Evolutionary conservation across 2,888 invertebrate genomes (phyloP), one percentile per base, ranked within the genome.

Genomic region (Synanthedon vespiformis): DNA sequence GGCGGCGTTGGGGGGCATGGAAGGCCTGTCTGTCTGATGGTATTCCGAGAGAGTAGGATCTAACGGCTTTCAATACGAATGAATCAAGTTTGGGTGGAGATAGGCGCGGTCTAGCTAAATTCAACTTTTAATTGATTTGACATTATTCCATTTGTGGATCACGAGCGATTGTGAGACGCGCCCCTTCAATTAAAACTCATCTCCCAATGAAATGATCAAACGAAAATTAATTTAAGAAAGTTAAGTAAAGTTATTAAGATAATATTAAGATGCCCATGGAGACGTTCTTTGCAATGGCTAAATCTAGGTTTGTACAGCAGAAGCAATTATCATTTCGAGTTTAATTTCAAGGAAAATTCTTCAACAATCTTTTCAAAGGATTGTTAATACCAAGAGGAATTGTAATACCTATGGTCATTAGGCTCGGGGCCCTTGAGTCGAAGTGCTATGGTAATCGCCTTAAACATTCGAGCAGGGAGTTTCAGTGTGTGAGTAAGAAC

Each of bases 71-170:
- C 73, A 71, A 68, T 74, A 74, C 75, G 81, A 81, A 82, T 80
- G 81, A 81, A 80, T 80, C 80, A 80, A 80, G 67, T 77, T 78
- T 65, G 68, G 70, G 58, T 61, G 59, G 65, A 60, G 67, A 62
- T 68, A 76, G 80, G 79, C 79, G 73, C 68, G 66, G 61, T 73
- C 78, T 77, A 77, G 71, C 65, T 72, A 68, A 77, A 77, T 77
- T 74, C 72, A 84, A 83, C 79, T 84, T 84, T 83, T 83, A 85
- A 84, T 85, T 83, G 84, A 84, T 83, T 84, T 80, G 76, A 77
- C 79, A 83, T 84, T 82, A 85, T 84, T 84, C 81, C 79, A 72
- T 81, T 81, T 80, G 80, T 75, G 79, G 73, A 74, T 68, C 71
- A 70, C 68, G 69, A 69, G 67, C 74, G 71, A 77, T 76, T 71